Conservation (phyloP, 2,113 vertebrate genomes). For the Antennarius striatus region DNA sequence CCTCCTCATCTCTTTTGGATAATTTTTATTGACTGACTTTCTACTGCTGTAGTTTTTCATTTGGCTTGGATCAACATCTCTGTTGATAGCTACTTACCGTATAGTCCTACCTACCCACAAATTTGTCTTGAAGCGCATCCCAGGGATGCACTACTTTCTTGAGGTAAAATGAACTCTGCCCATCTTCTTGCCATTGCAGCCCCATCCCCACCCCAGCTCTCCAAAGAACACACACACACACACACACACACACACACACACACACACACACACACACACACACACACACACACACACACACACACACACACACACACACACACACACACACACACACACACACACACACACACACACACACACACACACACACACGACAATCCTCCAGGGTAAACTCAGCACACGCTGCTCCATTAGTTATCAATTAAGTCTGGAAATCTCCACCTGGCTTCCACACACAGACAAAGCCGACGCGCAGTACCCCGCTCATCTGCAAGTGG, state of each 20-base stretch:
- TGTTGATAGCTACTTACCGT: too few relatives aligned
- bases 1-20: too few relatives aligned
- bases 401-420: conserved; percentile 83
- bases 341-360: background rate
- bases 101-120: too few relatives aligned
- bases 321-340: conserved; percentile 33
- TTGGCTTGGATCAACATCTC: too few relatives aligned
- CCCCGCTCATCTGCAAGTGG: conserved; percentile 52
- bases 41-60: too few relatives aligned
- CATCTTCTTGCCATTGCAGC: too few relatives aligned
- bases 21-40: too few relatives aligned
- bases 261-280: conserved; percentile 26
- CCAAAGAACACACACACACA: conserved; percentile 48
- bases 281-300: too few relatives aligned
- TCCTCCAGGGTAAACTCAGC: conserved; percentile 78
- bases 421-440: conserved; percentile 83
- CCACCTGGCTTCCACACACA: conserved; percentile 74
- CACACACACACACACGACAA: conserved; percentile 45
- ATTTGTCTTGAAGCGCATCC: too few relatives aligned
- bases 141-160: too few relatives aligned
- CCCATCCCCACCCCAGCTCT: conserved; percentile 32
- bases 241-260: background rate
- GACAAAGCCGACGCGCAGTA: conserved; percentile 26
- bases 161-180: too few relatives aligned
- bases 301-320: conserved; percentile 40